Evolutionary conservation across 1,140 invertebrate genomes (phyloP), one percentile per base, ranked within the genome.

Genomic region (Capitella teleta): DNA sequence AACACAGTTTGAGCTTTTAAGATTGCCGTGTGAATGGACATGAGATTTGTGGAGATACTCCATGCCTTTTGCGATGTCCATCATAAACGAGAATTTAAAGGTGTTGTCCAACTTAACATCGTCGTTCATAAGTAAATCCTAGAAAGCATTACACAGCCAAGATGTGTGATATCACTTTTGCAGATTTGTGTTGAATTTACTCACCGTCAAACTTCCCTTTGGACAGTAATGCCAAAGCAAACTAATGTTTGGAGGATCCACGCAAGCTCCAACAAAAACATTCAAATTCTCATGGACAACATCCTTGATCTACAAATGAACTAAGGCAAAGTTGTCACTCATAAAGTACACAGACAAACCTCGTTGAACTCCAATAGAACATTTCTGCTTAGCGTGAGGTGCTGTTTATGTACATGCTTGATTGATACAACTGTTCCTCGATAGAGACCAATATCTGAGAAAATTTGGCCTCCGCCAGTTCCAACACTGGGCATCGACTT

Each of bases 261-360:
- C 79, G 54, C 82, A 83, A 0, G 83, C 84, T 0, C 86, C 86
- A 59, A 87, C 86, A 70, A 95, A 94, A 56, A 85, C 77, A n/a
- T 88, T 87, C 57, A 95, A 73, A 68, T 95, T 88, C 64, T 93
- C 87, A 62, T 93, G 86, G 54, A 92, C 86, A 4, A 95, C 71
- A 64, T 94, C 90, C 42, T 24, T 44, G 23, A 44, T 44, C 42
- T 44, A 40, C 21, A 40, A 34, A 34, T 34, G n/a, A 34, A n/a
- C n/a, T n/a, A n/a, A n/a, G n/a, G n/a, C n/a, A n/a, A n/a, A n/a
- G n/a, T n/a, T n/a, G n/a, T n/a, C n/a, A n/a, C n/a, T n/a, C n/a
- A n/a, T n/a, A n/a, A n/a, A n/a, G n/a, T n/a, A n/a, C n/a, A n/a
- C n/a, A n/a, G n/a, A n/a, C n/a, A n/a, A n/a, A n/a, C n/a, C n/a